Evolutionary conservation across 2,888 invertebrate species (phyloP), one percentile per base, ranked within the genome.

Genomic region (Pristionchus mayeri): DNA sequence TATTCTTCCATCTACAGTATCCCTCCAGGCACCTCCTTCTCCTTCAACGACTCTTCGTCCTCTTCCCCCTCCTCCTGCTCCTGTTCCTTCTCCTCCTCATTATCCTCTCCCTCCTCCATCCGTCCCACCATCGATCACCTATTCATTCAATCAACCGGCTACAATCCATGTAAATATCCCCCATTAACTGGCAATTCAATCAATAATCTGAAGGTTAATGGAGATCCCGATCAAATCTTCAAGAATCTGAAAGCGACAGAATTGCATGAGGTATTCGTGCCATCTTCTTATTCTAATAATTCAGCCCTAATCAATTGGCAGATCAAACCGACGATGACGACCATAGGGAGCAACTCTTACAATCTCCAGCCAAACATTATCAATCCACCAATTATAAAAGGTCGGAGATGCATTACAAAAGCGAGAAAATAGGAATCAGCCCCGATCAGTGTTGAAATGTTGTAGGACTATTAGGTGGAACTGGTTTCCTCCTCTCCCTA

Each of bases 131-230:
- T 40, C 81, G 24, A 82, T 82, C 30, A 82, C 81, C 24, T 82
- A 82, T 37, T n/a, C 81, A 2, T 82, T 82, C 63, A 82, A 82
- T 57, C 60, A 63, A 37, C 81, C 81, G 11, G 81, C 81, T 7
- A 82, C 81, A 1, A 82, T 82, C 21, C 81, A 82, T 48, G 81
- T 82, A 21, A 82, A 24, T 78, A 1, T 40, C n/a, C 24, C 9
- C 9, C 37, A 67, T 67, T 11, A 37, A 54, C 24, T 34, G 13
- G 24, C 18, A n/a, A 40, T n/a, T 71, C 40, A 50, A 76, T 76
- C 50, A 13, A 27, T 27, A 24, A 7, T 54, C 34, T 34, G 7
- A 3, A 80, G 80, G 27, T 80, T 37, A 80, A 30, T 27, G 80
- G 80, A 24, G 27, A 80, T 34, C 34, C 80, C 2, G 80, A 80